These are phyloP conservation scores for Trachelipus rathkii DNA, from an alignment of 1,140 invertebrate species.

Conservation along the genomic window DNA sequence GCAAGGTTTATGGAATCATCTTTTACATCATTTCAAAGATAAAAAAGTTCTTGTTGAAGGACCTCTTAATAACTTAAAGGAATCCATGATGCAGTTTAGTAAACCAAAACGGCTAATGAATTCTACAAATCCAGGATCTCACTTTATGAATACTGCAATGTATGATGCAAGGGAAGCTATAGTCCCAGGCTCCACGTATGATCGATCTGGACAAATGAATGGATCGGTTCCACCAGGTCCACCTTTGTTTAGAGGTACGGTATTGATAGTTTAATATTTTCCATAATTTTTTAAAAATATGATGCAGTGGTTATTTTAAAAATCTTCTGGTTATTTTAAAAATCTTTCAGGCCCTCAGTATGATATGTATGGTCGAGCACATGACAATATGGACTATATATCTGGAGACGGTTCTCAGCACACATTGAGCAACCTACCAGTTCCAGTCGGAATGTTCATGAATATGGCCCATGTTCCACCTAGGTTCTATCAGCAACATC, in stretches of 20 bases:
- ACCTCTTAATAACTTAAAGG: conserved; percentile 93
- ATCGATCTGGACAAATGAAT: conserved; percentile 61
- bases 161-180: conserved; percentile 83
- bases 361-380: conserved; percentile 49
- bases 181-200: conserved; percentile 73
- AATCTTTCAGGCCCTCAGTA: conserved; percentile 34
- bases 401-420: conserved; percentile 77
- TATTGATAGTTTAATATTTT: no score
- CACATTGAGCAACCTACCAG: conserved; percentile 71
- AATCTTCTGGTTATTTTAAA: no score
- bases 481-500: conserved; percentile 77
- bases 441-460: conserved; percentile 93
- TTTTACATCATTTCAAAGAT: conserved; percentile 96
- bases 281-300: no score
- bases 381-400: conserved; percentile 91
- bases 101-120: conserved; percentile 95
- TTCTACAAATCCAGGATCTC: conserved; percentile 86
- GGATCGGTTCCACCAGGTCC: conserved; percentile 45
- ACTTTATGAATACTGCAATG: conserved; percentile 95
- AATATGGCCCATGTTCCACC: conserved; percentile 86
- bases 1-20: conserved; percentile 97
- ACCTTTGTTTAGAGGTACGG: conserved; percentile 32
- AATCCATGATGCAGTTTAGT: conserved; percentile 93
- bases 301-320: no score
- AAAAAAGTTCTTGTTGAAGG: conserved; percentile 97